Conservation (phyloP, 1,140 invertebrate genomes). For the Aphidius gifuensis region DNA sequence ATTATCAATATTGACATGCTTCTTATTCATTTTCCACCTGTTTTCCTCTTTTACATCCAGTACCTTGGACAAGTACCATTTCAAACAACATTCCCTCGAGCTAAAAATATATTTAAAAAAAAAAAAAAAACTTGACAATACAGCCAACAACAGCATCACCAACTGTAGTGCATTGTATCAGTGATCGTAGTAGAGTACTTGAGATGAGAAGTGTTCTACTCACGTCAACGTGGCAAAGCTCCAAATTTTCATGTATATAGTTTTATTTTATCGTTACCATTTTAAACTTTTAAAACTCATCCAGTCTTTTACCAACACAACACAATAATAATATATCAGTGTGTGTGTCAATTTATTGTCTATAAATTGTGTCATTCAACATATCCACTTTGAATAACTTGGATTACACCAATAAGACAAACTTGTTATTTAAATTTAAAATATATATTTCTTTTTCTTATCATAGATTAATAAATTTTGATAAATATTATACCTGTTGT, state of each 20-base stretch:
- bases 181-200: slow-evolving; percentile 53
- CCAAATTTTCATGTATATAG: slow-evolving; percentile 39
- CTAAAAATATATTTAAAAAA: no score
- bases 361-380: no score
- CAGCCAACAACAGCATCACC: slow-evolving; percentile 5
- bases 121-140: no score
- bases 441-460: no score
- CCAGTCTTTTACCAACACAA: not conserved
- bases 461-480: no score
- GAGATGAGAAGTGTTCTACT: slow-evolving; percentile 41
- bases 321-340: not conserved
- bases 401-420: no score
- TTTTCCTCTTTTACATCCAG: slow-evolving; percentile 37
- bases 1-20: slow-evolving; percentile 52
- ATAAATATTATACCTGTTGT: no score
- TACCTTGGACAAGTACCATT: slow-evolving; percentile 40
- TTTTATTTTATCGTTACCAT: not conserved
- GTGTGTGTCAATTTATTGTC: not conserved
- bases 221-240: slow-evolving; percentile 46
- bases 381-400: no score
- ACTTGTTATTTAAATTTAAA: no score
- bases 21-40: slow-evolving; percentile 43
- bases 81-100: slow-evolving; percentile 25
- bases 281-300: slow-evolving; percentile 22
- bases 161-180: slow-evolving; percentile 49